Evolutionary conservation across 2,797 vertebrate genomes (phyloP).

Genomic region (Enteromius mattozi): DNA sequence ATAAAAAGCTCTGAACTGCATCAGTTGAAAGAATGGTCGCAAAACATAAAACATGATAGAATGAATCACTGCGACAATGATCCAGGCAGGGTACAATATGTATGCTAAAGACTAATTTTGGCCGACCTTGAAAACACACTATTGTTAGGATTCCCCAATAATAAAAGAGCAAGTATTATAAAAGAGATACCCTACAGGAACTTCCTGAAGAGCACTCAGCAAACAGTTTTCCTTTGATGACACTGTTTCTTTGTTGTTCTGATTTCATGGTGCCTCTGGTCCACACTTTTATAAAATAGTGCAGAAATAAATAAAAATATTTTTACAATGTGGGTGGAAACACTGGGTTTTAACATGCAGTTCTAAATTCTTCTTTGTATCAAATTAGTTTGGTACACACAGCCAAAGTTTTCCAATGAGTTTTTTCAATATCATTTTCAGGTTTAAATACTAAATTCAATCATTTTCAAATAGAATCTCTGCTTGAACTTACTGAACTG

Average conservation of each 20-base stretch:
- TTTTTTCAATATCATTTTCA: background rate
- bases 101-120: background rate
- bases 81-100: background rate
- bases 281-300: background rate
- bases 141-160: background rate
- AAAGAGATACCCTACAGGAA: background rate
- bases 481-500: background rate
- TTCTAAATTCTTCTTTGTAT: background rate
- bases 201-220: background rate
- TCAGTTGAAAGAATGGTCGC: background rate
- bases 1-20: background rate
- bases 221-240: background rate
- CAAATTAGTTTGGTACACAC: background rate
- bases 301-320: background rate
- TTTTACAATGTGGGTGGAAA: background rate
- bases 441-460: background rate
- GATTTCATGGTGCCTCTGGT: background rate
- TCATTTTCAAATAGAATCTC: background rate
- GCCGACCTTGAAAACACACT: background rate
- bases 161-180: background rate
- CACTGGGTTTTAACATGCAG: background rate
- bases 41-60: background rate
- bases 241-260: background rate
- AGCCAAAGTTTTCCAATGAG: background rate
- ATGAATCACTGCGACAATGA: background rate